phyloP scores from a whole-genome alignment of 2,888 invertebrate genomes.

The Macrosiphum euphorbiae region DNA sequence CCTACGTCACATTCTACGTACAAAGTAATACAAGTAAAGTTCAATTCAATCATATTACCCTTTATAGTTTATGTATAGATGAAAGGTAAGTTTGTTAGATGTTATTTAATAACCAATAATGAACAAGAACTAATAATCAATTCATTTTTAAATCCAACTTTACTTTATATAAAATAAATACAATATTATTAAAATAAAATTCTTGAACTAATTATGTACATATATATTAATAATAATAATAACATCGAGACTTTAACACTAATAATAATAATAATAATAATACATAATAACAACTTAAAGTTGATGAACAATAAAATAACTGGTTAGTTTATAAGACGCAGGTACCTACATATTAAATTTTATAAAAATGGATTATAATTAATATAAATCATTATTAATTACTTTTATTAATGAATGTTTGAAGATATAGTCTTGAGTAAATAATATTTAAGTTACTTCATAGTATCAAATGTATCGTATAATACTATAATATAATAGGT shows the following conservation, averaged over 20 bases:
- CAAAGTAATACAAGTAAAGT: neutral
- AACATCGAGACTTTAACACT: too few relatives aligned
- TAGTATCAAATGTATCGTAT: neutral
- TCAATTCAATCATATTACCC: neutral
- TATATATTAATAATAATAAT: too few relatives aligned
- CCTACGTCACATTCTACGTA: neutral
- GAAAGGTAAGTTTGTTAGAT: neutral
- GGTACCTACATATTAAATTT: neutral
- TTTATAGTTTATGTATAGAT: neutral
- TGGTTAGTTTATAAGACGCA: too few relatives aligned
- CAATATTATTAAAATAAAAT: too few relatives aligned
- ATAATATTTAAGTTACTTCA: neutral
- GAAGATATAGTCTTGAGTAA: neutral
- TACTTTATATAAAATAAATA: neutral
- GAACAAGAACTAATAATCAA: neutral
- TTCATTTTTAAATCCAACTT: neutral
- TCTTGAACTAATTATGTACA: too few relatives aligned
- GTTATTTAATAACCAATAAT: neutral
- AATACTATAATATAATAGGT: neutral
- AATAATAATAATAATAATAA: too few relatives aligned
- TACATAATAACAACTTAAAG: too few relatives aligned
- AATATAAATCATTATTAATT: neutral
- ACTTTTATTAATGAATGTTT: neutral
- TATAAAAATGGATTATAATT: neutral
- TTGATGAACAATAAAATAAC: too few relatives aligned